phyloP scores from a whole-genome alignment of 1,140 invertebrate species.

The Frieseomelitta varia region DNA sequence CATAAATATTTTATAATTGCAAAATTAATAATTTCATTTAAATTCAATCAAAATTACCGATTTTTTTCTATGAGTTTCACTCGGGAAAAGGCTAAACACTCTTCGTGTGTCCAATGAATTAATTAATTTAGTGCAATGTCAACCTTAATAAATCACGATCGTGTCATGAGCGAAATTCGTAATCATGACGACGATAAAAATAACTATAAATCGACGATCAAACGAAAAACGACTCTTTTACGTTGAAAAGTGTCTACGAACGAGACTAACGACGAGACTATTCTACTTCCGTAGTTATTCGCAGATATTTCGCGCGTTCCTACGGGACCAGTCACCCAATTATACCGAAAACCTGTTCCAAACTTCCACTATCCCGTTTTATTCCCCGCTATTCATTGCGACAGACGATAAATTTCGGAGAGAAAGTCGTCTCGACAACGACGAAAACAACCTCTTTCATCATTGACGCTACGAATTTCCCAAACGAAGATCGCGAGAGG shows the following conservation, averaged over 20 bases:
- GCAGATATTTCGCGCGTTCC: neutral
- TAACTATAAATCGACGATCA: conserved; percentile 11
- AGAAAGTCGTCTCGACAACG: neutral
- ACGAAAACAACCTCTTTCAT: no score
- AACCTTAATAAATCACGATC: neutral
- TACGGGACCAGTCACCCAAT: neutral
- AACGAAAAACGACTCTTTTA: neutral
- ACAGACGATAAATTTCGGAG: conserved; percentile 9
- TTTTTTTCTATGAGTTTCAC: no score
- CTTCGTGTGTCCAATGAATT: neutral
- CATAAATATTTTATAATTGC: no score
- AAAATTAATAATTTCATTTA: no score
- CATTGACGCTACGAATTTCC: neutral
- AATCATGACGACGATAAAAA: neutral
- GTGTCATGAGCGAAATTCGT: neutral
- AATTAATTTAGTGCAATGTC: neutral
- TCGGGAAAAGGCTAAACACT: no score
- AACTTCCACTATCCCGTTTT: neutral
- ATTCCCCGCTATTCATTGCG: neutral
- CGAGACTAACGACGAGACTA: conserved; percentile 23
- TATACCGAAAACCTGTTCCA: conserved; percentile 42
- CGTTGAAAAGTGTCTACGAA: conserved; percentile 4
- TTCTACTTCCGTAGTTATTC: conserved; percentile 33
- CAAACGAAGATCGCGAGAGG: neutral
- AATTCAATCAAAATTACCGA: no score